phyloP scores from a whole-genome alignment of 2,888 invertebrate species.

The Polymixis flavicincta region DNA sequence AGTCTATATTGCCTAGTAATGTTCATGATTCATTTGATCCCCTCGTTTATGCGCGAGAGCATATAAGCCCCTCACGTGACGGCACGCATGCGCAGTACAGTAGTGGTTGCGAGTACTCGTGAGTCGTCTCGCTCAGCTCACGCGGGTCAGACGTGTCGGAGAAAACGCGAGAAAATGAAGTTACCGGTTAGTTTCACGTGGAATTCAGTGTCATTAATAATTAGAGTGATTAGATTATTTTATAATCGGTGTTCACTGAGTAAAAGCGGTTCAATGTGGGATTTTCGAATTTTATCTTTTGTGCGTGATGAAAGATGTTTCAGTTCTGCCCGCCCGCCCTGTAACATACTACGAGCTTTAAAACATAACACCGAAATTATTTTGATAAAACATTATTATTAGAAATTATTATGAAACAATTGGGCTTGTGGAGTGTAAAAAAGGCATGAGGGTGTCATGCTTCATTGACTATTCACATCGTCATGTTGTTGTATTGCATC shows the following conservation, averaged over 20 bases:
- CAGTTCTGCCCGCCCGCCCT: conserved; percentile 17
- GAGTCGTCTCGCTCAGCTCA: conserved; percentile 38
- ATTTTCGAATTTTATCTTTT: background rate
- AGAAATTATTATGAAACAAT: background rate
- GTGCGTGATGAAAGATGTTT: conserved; percentile 3
- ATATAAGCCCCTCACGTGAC: conserved; percentile 57
- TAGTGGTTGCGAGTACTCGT: conserved; percentile 22
- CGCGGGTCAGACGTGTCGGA: conserved; percentile 40
- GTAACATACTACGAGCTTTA: background rate
- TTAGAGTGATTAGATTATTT: conserved; percentile 13
- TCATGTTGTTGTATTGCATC: background rate
- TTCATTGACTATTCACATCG: background rate
- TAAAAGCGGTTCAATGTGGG: background rate
- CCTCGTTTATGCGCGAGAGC: conserved; percentile 59
- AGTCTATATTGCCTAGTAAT: conserved; percentile 35
- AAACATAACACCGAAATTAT: background rate
- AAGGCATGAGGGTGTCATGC: background rate
- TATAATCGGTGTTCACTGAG: background rate
- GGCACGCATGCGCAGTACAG: conserved; percentile 49
- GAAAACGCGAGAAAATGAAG: conserved; percentile 51
- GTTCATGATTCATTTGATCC: conserved; percentile 40
- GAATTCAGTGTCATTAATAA: conserved; percentile 41
- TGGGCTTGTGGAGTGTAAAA: background rate
- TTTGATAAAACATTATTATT: background rate
- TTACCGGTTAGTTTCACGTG: conserved; percentile 63